Conservation (phyloP, 1,140 invertebrate genomes). For the Rhizoglyphus robini region DNA sequence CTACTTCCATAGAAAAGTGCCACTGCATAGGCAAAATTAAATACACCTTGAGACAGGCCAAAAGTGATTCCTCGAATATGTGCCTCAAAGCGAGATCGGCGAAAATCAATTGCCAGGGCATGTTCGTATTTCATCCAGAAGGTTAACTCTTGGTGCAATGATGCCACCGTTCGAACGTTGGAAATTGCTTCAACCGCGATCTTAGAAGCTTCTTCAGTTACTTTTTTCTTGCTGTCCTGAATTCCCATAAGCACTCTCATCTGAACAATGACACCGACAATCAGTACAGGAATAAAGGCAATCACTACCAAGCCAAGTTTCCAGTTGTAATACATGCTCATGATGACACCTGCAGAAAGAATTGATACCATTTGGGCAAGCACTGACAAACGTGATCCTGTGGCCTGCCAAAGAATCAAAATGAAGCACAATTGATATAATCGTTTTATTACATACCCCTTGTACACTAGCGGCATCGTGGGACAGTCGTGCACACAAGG, state of each 20-base stretch:
- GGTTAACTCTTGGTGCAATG: constrained; percentile 34
- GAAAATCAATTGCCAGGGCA: constrained; percentile 18
- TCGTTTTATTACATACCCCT: constrained; percentile 41
- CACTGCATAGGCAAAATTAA: constrained; percentile 63
- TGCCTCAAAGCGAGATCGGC: constrained; percentile 41
- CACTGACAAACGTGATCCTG: constrained; percentile 59
- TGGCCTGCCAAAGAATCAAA: constrained; percentile 43
- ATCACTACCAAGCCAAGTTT: constrained; percentile 61
- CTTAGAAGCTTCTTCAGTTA: constrained; percentile 30
- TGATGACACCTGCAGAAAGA: constrained; percentile 48
- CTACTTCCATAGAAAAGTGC: constrained; percentile 66
- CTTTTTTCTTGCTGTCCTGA: constrained; percentile 44
- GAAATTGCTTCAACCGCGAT: constrained; percentile 40
- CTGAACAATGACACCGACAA: constrained; percentile 59
- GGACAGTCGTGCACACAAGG: constrained; percentile 58
- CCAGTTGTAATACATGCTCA: constrained; percentile 65
- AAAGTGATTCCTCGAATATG: constrained; percentile 52
- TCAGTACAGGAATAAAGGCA: constrained; percentile 60
- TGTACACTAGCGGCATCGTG: constrained; percentile 65
- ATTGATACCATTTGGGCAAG: constrained; percentile 62
- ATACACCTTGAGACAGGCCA: constrained; percentile 59
- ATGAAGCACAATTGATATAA: neutral
- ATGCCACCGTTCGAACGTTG: constrained; percentile 43
- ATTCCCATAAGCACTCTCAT: constrained; percentile 52
- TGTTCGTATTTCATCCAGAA: constrained; percentile 17